Base-by-base conservation (phyloP, 2,113 vertebrate genomes). In the Mustelus asterias region DNA sequence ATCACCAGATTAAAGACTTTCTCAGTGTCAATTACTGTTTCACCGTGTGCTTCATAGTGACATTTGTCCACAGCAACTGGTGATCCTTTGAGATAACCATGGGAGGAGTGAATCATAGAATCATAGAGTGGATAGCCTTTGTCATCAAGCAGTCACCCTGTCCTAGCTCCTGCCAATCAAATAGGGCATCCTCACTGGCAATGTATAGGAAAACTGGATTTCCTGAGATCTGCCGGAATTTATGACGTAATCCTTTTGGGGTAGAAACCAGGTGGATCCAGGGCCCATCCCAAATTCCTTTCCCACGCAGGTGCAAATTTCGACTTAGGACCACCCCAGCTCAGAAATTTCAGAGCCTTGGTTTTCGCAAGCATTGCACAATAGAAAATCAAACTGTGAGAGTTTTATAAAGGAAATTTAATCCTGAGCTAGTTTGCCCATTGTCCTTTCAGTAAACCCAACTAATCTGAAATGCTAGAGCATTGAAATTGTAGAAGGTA, bases 391-490 rank as follows among this genome's bases (percentile, higher is more conserved):
- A 41, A 92, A n/a, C 89, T 83, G 37, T 20, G 80, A 65, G 58
- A 92, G 88, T 63, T 92, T 65, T 92, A 92, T 65, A 92, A 92
- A 92, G 60, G 89, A 92, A 92, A 92, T 60, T 37, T 92, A 18
- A 92, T 65, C 37, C 89, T 92, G n/a, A 92, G 58, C 58, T 37
- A 63, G 14, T 65, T 92, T 92, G 60, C n/a, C 60, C 58, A 92
- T 92, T 92, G 89, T 92, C 89, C 89, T 41, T 63, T 92, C 89
- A 65, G 29, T 92, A 92, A 83, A 92, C 16, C 89, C 89, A 63
- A 92, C 60, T n/a, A 37, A 18, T 65, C 89, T 65, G 58, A 37
- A 92, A 92, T 60, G n/a, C 89, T 20, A 92, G 89, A 92, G 33
- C 33, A 37, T 65, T 92, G 89, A 92, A 92, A 92, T 92, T 92